These are phyloP conservation scores for Lycophotia porphyrea DNA, from an alignment of 2,888 invertebrate species.

Conservation along the genomic window DNA sequence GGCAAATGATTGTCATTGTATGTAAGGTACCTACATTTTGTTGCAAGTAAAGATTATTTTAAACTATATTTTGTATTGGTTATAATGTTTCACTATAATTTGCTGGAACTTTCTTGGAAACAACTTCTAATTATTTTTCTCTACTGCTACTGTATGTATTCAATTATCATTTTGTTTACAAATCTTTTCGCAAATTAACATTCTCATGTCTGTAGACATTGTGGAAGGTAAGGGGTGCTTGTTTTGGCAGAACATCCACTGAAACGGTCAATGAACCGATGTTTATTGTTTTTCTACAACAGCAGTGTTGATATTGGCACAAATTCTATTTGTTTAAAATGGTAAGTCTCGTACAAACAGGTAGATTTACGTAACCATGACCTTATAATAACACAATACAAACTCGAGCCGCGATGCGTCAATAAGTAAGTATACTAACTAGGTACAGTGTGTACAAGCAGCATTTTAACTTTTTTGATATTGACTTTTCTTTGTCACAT, in stretches of 20 bases:
- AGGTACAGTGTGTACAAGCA: slow-evolving; percentile 7
- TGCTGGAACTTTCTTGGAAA: neutral
- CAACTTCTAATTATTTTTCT: slow-evolving; percentile 29
- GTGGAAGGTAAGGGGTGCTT: slow-evolving; percentile 85
- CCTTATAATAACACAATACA: slow-evolving; percentile 73
- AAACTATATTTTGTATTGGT: neutral
- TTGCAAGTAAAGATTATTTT: neutral
- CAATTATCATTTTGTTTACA: slow-evolving; percentile 57
- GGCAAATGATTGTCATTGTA: slow-evolving; percentile 24
- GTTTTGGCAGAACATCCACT: slow-evolving; percentile 83
- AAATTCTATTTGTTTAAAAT: slow-evolving; percentile 87
- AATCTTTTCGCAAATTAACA: slow-evolving; percentile 63
- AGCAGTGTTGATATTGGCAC: slow-evolving; percentile 88
- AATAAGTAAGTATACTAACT: slow-evolving; percentile 22
- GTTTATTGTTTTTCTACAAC: slow-evolving; percentile 88
- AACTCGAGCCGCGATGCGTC: slow-evolving; percentile 33
- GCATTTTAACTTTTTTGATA: slow-evolving; percentile 16
- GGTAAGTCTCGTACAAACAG: slow-evolving; percentile 83
- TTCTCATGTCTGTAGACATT: slow-evolving; percentile 70
- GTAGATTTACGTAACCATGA: slow-evolving; percentile 80
- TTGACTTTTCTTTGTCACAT: neutral
- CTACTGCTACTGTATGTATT: neutral
- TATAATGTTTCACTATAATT: neutral
- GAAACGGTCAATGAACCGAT: slow-evolving; percentile 84
- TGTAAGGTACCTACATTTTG: slow-evolving; percentile 4